These are phyloP conservation scores for Cygnus buccinator DNA, from an alignment of 2,113 vertebrate genomes.

Conservation along the genomic window DNA sequence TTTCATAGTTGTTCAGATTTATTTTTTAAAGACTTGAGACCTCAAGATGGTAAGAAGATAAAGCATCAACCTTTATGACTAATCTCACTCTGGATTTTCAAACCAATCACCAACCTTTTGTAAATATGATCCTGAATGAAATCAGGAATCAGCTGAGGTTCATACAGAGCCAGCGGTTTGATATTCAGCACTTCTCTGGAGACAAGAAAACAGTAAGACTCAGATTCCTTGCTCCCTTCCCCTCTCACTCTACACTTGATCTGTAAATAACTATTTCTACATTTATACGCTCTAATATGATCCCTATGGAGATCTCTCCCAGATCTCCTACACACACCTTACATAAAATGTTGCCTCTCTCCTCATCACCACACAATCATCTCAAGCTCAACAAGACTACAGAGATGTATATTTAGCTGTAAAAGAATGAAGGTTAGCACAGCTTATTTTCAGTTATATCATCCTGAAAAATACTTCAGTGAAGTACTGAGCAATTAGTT, in stretches of 20 bases:
- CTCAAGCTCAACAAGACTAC: slow-evolving; percentile 16
- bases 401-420: slow-evolving; percentile 54
- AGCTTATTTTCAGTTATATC: slow-evolving; percentile 24
- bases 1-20: neutral
- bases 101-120: neutral
- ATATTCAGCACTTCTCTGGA: neutral
- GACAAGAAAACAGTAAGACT: neutral
- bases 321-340: slow-evolving; percentile 50
- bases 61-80: neutral
- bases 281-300: neutral
- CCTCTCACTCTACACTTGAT: neutral
- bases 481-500: neutral
- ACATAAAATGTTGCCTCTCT: slow-evolving; percentile 42
- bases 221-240: neutral
- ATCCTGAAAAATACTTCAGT: neutral
- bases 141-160: neutral
- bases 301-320: slow-evolving; percentile 21
- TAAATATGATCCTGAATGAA: neutral
- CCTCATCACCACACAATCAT: slow-evolving; percentile 18
- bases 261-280: neutral
- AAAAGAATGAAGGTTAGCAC: slow-evolving; percentile 28
- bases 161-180: neutral
- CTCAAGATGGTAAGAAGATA: neutral
- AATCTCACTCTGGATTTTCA: neutral
- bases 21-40: neutral